Percentiles rank a stretch among this genome's conserved stretches.
Conservation (phyloP, 2,113 vertebrate species). For the Scolopax mira region DNA sequence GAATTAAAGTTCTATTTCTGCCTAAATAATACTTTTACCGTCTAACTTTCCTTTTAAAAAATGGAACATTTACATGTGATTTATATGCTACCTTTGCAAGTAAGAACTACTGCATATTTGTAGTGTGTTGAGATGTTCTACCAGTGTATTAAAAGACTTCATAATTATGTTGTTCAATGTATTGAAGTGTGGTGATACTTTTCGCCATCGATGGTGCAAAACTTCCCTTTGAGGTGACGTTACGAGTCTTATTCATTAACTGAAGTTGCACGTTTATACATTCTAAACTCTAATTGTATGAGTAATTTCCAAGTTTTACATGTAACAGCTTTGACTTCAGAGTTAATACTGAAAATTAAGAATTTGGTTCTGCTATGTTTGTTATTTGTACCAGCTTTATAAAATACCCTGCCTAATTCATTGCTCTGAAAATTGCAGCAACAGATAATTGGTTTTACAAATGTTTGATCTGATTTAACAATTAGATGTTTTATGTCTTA, state of each 20-base stretch:
- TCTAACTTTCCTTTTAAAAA: background rate
- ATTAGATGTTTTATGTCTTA: background rate
- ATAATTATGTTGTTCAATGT: background rate
- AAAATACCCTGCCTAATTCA: background rate
- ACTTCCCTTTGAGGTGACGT: background rate
- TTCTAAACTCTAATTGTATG: background rate
- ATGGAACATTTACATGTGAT: background rate
- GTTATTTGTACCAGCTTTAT: background rate
- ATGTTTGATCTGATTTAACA: background rate
- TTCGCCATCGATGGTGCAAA: background rate
- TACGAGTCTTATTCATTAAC: background rate
- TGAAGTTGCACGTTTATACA: background rate
- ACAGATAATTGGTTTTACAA: background rate
- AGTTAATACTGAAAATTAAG: constrained; percentile 9
- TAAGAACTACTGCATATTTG: background rate
- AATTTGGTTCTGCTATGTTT: background rate
- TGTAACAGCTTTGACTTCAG: constrained; percentile 3
- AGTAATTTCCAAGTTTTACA: background rate
- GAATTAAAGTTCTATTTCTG: background rate
- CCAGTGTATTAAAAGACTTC: background rate
- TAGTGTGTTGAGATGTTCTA: background rate
- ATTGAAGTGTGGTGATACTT: background rate
- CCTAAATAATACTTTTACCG: background rate
- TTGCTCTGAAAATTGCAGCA: background rate
- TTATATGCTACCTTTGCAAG: background rate